Evolutionary conservation across 2,888 invertebrate species (phyloP), one percentile per base, ranked within the genome.

Genomic region (Drosophila yooni): DNA sequence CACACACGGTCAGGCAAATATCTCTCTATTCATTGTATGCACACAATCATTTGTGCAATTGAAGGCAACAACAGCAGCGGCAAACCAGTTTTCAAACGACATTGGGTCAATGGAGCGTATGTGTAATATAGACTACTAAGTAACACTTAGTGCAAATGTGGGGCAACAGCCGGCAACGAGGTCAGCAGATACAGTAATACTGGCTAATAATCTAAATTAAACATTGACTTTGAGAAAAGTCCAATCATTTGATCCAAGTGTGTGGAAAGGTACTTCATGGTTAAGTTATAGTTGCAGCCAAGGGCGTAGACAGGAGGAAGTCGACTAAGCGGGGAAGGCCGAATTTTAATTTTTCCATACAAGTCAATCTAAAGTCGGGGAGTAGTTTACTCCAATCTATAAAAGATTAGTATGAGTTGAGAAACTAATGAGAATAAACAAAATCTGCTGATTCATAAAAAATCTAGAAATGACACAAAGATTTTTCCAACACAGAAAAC

Each of bases 101-200:
- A 73, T 64, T 79, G 64, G 80, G 76, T 76, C 76, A 80, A 62
- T 54, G 76, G 53, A 25, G 43, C 64, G 67, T 38, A 66, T 75
- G 62, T 51, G 63, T 64, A 78, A 75, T 79, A 51, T 48, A 33
- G 36, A 31, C 65, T 62, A 60, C 34, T 65, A 57, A 70, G 51
- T 40, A 57, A 18, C 43, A 50, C 51, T 56, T 57, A 31, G 52
- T 62, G 71, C 29, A 58, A 64, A 76, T 70, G 43, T 70, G 15
- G 70, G 31, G 40, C 76, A 67, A 64, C 38, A 67, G 57, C 31
- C 56, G 27, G 21, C 25, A 53, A 40, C 63, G 50, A 66, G 66
- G 60, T 56, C 62, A 60, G 25, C 38, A 36, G 36, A 21, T 56
- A 56, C 18, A n/a, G 15, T 11, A 29, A 33, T 10, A 59, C 56